These are phyloP conservation scores for Charaxes varanes DNA, from an alignment of 1,140 invertebrate genomes.

Conservation along the genomic window DNA sequence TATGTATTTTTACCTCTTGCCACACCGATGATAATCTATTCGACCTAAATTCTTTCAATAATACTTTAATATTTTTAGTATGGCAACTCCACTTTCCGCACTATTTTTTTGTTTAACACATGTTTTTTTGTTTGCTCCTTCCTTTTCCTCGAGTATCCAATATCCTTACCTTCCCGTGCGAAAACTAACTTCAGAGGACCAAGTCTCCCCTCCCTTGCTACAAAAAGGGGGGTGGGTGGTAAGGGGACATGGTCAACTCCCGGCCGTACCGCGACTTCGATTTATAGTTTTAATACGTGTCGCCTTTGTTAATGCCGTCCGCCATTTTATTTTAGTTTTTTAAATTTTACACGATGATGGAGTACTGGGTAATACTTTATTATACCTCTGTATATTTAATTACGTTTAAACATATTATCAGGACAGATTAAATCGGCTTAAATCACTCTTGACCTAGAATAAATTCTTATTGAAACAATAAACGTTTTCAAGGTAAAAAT, in stretches of 20 bases:
- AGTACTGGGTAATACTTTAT: neutral
- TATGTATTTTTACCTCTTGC: too few species aligned
- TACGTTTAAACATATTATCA: too few species aligned
- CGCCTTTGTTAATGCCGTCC: slow-evolving; percentile 36
- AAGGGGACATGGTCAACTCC: slow-evolving; percentile 49
- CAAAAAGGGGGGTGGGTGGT: slow-evolving; percentile 37
- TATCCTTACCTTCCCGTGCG: slow-evolving; percentile 40
- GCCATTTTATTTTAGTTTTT: slow-evolving; percentile 40
- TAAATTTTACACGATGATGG: slow-evolving; percentile 11
- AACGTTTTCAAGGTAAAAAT: too few species aligned
- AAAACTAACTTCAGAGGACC: slow-evolving; percentile 36
- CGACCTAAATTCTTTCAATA: slow-evolving; percentile 1
- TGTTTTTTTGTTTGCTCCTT: slow-evolving; percentile 44
- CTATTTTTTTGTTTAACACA: slow-evolving; percentile 44
- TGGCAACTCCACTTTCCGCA: slow-evolving; percentile 42
- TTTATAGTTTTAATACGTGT: slow-evolving; percentile 44
- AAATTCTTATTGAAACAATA: too few species aligned
- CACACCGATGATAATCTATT: neutral
- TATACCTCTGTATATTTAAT: neutral
- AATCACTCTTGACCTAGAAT: too few species aligned
- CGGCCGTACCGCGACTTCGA: slow-evolving; percentile 40
- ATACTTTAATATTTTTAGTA: slow-evolving; percentile 2
- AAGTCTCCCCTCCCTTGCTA: slow-evolving; percentile 37
- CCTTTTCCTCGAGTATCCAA: slow-evolving; percentile 30
- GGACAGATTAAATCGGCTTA: too few species aligned